Conservation (phyloP, 2,888 invertebrate species). For the Griposia aprilina region DNA sequence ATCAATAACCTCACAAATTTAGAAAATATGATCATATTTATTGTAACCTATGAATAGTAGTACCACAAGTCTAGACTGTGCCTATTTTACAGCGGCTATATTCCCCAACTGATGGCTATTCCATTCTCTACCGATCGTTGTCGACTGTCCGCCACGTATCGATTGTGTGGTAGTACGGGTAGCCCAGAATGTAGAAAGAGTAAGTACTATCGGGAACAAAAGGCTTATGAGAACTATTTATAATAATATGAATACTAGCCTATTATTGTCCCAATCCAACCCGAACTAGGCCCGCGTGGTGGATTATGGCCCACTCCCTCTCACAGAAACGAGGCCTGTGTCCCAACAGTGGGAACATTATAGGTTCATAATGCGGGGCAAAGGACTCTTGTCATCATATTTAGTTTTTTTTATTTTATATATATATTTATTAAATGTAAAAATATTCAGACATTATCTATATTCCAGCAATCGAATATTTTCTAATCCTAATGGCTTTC, state of each 20-base stretch:
- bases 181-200: slow-evolving; percentile 30
- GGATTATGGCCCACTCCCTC: neutral
- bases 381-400: neutral
- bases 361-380: neutral
- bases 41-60: slow-evolving; percentile 1
- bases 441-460: slow-evolving; percentile 25
- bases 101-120: slow-evolving; percentile 29
- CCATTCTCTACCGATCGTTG: slow-evolving; percentile 44
- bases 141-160: slow-evolving; percentile 33
- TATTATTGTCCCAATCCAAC: neutral
- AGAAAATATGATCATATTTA: slow-evolving; percentile 15
- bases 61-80: slow-evolving; percentile 1
- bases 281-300: neutral
- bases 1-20: no score
- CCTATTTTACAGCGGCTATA: slow-evolving; percentile 37
- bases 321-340: neutral
- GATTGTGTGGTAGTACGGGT: slow-evolving; percentile 47
- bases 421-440: neutral
- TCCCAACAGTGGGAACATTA: neutral
- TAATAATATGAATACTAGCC: no score
- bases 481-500: neutral
- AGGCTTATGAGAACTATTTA: neutral
- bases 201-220: slow-evolving; percentile 15
- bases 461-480: neutral
- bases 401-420: no score